Evolutionary conservation across 2,797 vertebrate genomes (phyloP), one percentile per base, ranked within the genome.

Genomic region (Chrysocyon brachyurus): DNA sequence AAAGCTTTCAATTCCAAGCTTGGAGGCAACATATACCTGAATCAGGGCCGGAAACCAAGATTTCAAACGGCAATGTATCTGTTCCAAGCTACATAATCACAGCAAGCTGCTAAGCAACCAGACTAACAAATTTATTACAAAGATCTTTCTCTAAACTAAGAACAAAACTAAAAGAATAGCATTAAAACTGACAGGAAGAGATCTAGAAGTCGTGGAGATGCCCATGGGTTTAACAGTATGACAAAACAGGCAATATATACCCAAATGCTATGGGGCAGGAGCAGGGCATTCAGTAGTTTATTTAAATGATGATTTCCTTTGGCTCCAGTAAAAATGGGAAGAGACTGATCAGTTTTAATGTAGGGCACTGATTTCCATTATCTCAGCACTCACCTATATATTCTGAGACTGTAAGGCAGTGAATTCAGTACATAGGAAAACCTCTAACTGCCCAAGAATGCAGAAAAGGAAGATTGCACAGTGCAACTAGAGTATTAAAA

Each of bases 51-150:
- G 56, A 95, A 95, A 95, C 79, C 66, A 91, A 95, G 77, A 92
- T 97, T 88, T 94, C 83, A 97, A 95, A 96, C 57, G 72, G 83
- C 81, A 94, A 82, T 84, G 5, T 96, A 90, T 96, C 91, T 95
- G 94, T 93, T 96, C 87, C 90, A 95, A 93, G 81, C 91, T 90
- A 96, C 86, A 96, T 92, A 81, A 95, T 96, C 89, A 91, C 49
- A 94, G 81, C 61, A 97, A 97, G 89, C 94, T 97, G 95, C 96
- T 97, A 97, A 94, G 96, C 97, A 98, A 98, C 96, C 94, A 96
- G 85, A 92, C 90, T 56, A 93, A 96, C 91, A 91, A 92, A 96
- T 90, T 26, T 94, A 95, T 96, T 97, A 92, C 92, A 97, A 97
- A 96, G 52, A 91, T 96, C 94, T 91, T 96, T 90, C 87, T 96